Evolutionary conservation across 1,140 invertebrate genomes (phyloP).

Genomic region (Cephus cinctus): DNA sequence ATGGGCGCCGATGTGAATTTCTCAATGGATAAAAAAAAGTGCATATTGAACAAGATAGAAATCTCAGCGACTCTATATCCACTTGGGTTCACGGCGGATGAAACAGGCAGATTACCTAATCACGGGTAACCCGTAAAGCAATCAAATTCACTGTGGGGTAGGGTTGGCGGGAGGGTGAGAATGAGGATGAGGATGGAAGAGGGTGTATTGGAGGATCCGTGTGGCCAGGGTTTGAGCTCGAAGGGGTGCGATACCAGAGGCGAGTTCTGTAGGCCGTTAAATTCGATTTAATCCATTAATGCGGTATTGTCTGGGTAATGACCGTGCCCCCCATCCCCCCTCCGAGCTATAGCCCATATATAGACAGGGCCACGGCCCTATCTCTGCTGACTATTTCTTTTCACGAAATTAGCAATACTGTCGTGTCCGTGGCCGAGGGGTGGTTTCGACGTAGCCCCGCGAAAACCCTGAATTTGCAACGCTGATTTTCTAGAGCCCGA

Average conservation of each 20-base stretch:
- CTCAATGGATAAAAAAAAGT: no score
- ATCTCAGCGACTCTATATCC: no score
- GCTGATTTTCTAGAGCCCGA: no score
- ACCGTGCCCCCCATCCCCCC: slow-evolving; percentile 22
- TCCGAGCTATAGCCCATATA: no score
- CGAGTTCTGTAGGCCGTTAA: slow-evolving; percentile 36
- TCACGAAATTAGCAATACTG: slow-evolving; percentile 12
- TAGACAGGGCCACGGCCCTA: no score
- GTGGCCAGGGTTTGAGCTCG: no score
- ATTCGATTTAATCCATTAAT: slow-evolving; percentile 50
- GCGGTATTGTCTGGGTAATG: slow-evolving; percentile 47
- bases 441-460: no score
- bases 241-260: background rate
- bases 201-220: no score
- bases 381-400: slow-evolving; percentile 33
- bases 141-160: slow-evolving; percentile 38
- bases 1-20: background rate
- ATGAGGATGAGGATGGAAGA: slow-evolving; percentile 4
- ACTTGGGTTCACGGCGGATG: background rate
- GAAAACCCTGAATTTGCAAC: no score
- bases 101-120: slow-evolving; percentile 44
- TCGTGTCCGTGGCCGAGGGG: no score
- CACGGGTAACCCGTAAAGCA: slow-evolving; percentile 45
- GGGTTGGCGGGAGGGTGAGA: slow-evolving; percentile 1
- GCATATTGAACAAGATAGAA: no score